Conservation (phyloP, 2,888 invertebrate genomes). For the Hartigia nigra region DNA sequence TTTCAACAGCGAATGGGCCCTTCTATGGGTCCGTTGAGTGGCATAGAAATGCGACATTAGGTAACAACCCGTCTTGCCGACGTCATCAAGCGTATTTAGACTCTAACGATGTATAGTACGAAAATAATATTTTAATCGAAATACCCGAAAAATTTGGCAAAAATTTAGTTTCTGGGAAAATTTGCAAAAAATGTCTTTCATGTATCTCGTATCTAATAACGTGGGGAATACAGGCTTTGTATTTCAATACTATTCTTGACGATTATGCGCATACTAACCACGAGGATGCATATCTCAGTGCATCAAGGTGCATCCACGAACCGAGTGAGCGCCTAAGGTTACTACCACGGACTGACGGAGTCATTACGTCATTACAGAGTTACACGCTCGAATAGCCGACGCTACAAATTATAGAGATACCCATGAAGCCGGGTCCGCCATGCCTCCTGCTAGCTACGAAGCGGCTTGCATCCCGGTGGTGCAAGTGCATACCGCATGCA, state of each 20-base stretch:
- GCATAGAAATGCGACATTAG: not conserved
- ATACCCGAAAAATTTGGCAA: not conserved
- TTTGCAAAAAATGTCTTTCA: not conserved
- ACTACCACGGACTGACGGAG: constrained; percentile 32
- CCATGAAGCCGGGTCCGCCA: constrained; percentile 6
- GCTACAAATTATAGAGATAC: constrained; percentile 59
- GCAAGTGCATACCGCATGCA: not conserved
- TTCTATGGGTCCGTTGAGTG: not conserved
- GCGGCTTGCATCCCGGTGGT: constrained; percentile 1
- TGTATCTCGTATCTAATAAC: not conserved
- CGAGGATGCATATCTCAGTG: not conserved
- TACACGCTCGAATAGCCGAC: constrained; percentile 59
- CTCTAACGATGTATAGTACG: not conserved
- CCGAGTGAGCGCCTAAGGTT: constrained; percentile 4
- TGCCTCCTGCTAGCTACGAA: constrained; percentile 16
- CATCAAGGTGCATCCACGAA: not conserved
- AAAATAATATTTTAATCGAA: not conserved
- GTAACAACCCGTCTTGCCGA: not conserved
- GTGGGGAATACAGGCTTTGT: not conserved
- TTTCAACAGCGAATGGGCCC: not conserved
- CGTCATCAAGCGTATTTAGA: not conserved
- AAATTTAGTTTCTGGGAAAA: no score
- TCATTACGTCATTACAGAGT: constrained; percentile 62
- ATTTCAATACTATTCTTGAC: not conserved
- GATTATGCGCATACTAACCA: not conserved